These are phyloP conservation scores for Taenaris catops DNA, from an alignment of 2,888 invertebrate genomes.

Conservation along the genomic window DNA sequence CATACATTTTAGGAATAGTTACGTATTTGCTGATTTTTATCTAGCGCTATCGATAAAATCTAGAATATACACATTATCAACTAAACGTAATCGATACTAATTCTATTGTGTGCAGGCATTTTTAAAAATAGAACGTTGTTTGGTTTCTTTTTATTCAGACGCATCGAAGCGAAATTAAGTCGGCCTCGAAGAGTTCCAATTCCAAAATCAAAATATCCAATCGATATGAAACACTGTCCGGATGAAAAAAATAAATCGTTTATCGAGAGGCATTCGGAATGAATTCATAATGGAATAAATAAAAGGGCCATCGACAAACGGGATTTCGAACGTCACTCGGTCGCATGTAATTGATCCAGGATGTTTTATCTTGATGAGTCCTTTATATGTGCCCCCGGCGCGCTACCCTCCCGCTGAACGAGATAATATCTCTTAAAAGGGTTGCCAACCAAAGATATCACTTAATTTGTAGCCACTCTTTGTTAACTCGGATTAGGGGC, in stretches of 20 bases:
- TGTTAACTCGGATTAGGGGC: slow-evolving; percentile 62
- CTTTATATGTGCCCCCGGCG: slow-evolving; percentile 68
- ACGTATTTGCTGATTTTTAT: slow-evolving; percentile 58
- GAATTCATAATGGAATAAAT: slow-evolving; percentile 37
- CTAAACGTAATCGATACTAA: slow-evolving; percentile 48
- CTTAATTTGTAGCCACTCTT: slow-evolving; percentile 77
- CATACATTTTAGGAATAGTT: slow-evolving; percentile 6
- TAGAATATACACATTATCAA: slow-evolving; percentile 49
- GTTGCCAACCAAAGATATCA: slow-evolving; percentile 77
- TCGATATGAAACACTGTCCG: slow-evolving; percentile 15
- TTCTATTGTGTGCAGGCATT: slow-evolving; percentile 43
- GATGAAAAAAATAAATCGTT: slow-evolving; percentile 17
- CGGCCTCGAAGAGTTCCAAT: slow-evolving; percentile 35
- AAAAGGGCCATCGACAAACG: slow-evolving; percentile 54
- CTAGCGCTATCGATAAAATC: slow-evolving; percentile 48
- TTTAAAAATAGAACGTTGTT: slow-evolving; percentile 39
- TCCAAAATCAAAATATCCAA: slow-evolving; percentile 19
- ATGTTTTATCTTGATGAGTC: slow-evolving; percentile 75
- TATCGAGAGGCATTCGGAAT: slow-evolving; percentile 25
- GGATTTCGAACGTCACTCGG: slow-evolving; percentile 64
- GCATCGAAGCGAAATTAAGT: slow-evolving; percentile 39
- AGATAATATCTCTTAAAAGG: slow-evolving; percentile 76
- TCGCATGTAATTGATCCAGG: slow-evolving; percentile 75
- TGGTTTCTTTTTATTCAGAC: slow-evolving; percentile 25
- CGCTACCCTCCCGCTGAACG: slow-evolving; percentile 67